Percentiles rank a stretch among this genome's conserved stretches.
phyloP scores from a whole-genome alignment of 2,888 invertebrate genomes.

The Agrotis clavis region DNA sequence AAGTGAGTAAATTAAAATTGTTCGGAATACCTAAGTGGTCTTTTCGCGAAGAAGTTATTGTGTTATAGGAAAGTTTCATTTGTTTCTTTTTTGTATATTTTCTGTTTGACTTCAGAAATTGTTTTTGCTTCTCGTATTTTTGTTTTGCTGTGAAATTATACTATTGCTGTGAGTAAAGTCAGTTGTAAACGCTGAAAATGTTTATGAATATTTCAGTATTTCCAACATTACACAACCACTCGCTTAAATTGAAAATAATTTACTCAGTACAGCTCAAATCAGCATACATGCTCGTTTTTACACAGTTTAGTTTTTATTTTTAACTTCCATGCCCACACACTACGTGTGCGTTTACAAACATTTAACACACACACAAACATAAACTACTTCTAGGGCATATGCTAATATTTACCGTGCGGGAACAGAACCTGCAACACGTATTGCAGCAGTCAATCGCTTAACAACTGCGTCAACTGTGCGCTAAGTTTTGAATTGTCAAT shows the following conservation, averaged over 20 bases:
- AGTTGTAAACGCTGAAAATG: neutral
- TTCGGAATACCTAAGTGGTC: conserved; percentile 59
- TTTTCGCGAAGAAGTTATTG: conserved; percentile 53
- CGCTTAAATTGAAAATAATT: neutral
- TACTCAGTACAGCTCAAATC: neutral
- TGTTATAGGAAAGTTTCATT: conserved; percentile 31
- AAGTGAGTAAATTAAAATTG: conserved; percentile 77
- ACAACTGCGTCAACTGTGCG: too few relatives aligned
- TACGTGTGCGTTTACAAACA: too few relatives aligned
- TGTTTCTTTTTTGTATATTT: conserved; percentile 39
- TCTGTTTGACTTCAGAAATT: conserved; percentile 25
- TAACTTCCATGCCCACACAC: too few relatives aligned
- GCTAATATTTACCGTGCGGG: too few relatives aligned
- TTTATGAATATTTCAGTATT: neutral
- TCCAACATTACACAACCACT: neutral
- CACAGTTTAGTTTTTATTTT: too few relatives aligned
- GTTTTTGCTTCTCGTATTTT: conserved; percentile 9
- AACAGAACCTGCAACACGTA: too few relatives aligned
- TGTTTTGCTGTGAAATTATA: conserved; percentile 1
- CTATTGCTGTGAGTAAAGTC: neutral
- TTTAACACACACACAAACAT: too few relatives aligned
- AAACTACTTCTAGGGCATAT: too few relatives aligned
- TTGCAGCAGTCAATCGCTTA: too few relatives aligned
- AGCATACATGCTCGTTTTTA: neutral
- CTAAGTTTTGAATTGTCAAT: conserved; percentile 5